Conservation (phyloP, 2,113 vertebrate species). For the Ochotona princeps region DNA sequence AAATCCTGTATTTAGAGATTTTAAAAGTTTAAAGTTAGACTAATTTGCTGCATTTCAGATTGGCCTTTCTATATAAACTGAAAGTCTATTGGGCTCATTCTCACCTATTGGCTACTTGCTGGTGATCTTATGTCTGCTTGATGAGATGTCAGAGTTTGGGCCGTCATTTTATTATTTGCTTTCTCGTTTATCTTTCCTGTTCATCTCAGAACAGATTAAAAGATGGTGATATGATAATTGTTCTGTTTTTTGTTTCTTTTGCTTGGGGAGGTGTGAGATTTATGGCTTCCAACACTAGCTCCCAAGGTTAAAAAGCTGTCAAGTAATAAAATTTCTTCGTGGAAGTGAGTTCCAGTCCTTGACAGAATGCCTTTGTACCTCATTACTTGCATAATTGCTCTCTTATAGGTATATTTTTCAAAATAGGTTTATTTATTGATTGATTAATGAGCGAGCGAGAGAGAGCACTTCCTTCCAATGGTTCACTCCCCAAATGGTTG, state of each 20-base stretch:
- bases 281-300: neutral
- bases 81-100: neutral
- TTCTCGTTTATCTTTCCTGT: neutral
- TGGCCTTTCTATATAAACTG: neutral
- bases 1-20: neutral
- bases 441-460: too few relatives aligned
- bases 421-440: too few relatives aligned
- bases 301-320: neutral
- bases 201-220: neutral
- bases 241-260: neutral
- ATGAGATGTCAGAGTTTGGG: neutral
- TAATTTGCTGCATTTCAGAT: neutral
- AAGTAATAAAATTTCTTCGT: neutral
- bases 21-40: neutral
- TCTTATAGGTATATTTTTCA: neutral
- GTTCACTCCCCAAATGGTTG: too few relatives aligned
- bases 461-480: too few relatives aligned
- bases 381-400: neutral
- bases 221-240: neutral
- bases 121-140: neutral
- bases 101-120: neutral
- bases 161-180: neutral
- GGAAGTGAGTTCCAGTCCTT: slow-evolving; percentile 5
- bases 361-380: neutral
- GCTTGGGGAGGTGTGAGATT: neutral